Evolutionary conservation across 35 echinoderm and acorn worm species (phyloP).

Genomic region (Strongylocentrotus purpuratus): DNA sequence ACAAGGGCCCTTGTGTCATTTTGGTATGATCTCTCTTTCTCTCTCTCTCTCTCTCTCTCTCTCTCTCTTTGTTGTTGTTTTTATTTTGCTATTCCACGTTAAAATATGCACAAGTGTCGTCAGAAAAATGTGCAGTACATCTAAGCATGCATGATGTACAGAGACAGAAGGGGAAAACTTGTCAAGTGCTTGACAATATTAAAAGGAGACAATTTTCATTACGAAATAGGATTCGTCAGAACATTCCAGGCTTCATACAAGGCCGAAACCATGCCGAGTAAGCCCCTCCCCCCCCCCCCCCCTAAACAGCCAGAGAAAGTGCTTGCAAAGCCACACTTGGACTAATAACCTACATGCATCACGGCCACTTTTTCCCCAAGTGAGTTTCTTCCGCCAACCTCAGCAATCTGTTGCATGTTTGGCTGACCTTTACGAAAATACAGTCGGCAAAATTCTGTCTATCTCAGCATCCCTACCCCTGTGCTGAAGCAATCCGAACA

Average conservation of each 20-base stretch:
- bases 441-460: background rate
- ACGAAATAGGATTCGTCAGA: too few species aligned
- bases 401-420: background rate
- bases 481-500: background rate
- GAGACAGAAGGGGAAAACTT: too few species aligned
- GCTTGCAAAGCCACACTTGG: background rate
- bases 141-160: too few species aligned
- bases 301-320: background rate
- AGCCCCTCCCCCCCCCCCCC: background rate
- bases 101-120: too few species aligned
- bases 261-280: background rate
- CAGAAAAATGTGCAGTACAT: too few species aligned
- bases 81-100: too few species aligned
- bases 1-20: too few species aligned
- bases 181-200: too few species aligned
- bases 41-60: too few species aligned
- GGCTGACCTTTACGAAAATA: background rate
- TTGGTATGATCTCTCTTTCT: too few species aligned
- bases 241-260: background rate
- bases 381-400: background rate
- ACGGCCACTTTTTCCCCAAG: background rate
- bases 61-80: too few species aligned
- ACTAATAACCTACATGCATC: background rate
- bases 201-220: too few species aligned
- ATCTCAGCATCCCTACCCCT: background rate